A percentile compares a stretch with the other conserved stretches of the same genome.
Conservation (phyloP, 2,113 vertebrate genomes). For the human region GRCh38 chr2:178336501-178337000, state of each 20-base stretch:
- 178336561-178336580: not conserved
- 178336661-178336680: not conserved
- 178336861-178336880: not conserved
- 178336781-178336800: not conserved
- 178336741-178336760: not conserved
- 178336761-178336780: no score
- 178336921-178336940: not conserved
- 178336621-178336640: not conserved
- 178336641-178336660: not conserved
- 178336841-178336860: not conserved
- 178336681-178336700: not conserved
- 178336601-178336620: not conserved
- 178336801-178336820: accelerated
- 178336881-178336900: not conserved
- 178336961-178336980: not conserved
- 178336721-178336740: not conserved
- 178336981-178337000: not conserved
- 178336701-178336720: not conserved
- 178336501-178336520: not conserved
- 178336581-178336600: not conserved
- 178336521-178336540: not conserved
- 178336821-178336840: not conserved
- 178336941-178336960: not conserved
- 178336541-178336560: not conserved
- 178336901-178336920: not conserved